Percentiles rank a stretch among this genome's conserved stretches.
These are phyloP conservation scores for Lasioglossum zephyrum DNA, from an alignment of 2,888 invertebrate species.

Conservation along the genomic window DNA sequence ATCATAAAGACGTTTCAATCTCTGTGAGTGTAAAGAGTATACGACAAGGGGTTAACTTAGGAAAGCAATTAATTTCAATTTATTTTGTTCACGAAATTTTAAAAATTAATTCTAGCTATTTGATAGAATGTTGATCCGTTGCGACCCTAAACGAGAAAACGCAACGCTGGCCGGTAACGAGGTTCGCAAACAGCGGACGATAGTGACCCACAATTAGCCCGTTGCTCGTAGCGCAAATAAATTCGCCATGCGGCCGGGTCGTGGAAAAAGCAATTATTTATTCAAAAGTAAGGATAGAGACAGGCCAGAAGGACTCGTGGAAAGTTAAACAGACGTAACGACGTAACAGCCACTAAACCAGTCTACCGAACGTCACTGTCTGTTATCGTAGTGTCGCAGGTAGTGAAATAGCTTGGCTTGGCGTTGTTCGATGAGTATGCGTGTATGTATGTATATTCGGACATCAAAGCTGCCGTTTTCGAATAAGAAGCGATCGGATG, in stretches of 20 bases:
- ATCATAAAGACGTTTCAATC: too few relatives aligned
- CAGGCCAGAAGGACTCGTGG: not conserved
- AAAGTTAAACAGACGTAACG: constrained; percentile 15
- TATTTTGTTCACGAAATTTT: not conserved
- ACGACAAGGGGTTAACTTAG: too few relatives aligned
- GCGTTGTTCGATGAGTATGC: not conserved
- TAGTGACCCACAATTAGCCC: not conserved
- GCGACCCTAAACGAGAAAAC: not conserved
- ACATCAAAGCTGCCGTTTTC: constrained; percentile 58
- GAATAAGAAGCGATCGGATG: constrained; percentile 49
- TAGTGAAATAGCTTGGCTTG: constrained; percentile 30
- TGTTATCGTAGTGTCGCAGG: constrained; percentile 44
- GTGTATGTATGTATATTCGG: constrained; percentile 9
- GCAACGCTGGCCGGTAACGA: not conserved
- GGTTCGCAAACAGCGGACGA: not conserved
- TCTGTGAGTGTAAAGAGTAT: too few relatives aligned
- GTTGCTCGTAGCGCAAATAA: constrained; percentile 7
- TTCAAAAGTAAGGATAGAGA: not conserved
- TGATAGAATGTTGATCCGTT: not conserved
- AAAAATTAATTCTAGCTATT: not conserved
- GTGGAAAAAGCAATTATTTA: constrained; percentile 23
- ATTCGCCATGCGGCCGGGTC: not conserved
- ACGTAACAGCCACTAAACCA: constrained; percentile 16
- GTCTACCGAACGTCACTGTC: constrained; percentile 23
- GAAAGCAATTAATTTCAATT: not conserved